Conservation (phyloP, 2,888 invertebrate species). For the Limnephilus marmoratus region DNA sequence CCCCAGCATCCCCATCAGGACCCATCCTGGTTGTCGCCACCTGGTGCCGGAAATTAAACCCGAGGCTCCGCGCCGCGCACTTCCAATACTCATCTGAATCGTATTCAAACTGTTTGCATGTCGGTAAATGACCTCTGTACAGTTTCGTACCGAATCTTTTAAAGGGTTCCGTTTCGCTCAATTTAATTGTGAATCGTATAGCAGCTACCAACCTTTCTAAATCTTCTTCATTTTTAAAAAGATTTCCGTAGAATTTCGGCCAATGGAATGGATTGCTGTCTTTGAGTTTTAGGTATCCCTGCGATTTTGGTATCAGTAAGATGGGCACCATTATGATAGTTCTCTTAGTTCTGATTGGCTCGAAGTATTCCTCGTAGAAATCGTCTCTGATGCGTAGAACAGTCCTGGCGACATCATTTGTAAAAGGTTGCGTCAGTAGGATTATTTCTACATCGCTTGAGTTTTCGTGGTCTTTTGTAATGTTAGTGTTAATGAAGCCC, state of each 20-base stretch:
- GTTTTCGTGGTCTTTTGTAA: conserved; percentile 73
- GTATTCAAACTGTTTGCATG: conserved; percentile 74
- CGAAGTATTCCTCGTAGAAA: conserved; percentile 78
- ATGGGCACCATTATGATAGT: conserved; percentile 82
- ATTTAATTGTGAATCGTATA: conserved; percentile 78
- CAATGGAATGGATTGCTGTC: conserved; percentile 85
- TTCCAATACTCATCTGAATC: conserved; percentile 84
- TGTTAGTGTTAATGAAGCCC: conserved; percentile 80
- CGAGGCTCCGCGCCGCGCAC: conserved; percentile 80
- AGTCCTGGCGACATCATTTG: conserved; percentile 74
- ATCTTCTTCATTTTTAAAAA: conserved; percentile 82
- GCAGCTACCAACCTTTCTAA: conserved; percentile 79
- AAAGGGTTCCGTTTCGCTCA: conserved; percentile 79
- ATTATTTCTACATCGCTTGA: conserved; percentile 85
- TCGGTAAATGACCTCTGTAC: conserved; percentile 75
- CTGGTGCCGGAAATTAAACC: conserved; percentile 81
- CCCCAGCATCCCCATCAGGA: conserved; percentile 77
- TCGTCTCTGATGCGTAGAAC: conserved; percentile 78
- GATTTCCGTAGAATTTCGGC: conserved; percentile 89
- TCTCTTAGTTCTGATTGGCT: conserved; percentile 76
- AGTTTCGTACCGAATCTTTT: conserved; percentile 77
- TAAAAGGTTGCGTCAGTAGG: conserved; percentile 51
- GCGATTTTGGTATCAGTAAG: conserved; percentile 86
- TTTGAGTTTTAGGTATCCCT: conserved; percentile 82
- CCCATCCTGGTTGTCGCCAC: conserved; percentile 86